These are phyloP conservation scores for Sphaerodactylus townsendi DNA, from an alignment of 2,113 vertebrate species.

Conservation along the genomic window DNA sequence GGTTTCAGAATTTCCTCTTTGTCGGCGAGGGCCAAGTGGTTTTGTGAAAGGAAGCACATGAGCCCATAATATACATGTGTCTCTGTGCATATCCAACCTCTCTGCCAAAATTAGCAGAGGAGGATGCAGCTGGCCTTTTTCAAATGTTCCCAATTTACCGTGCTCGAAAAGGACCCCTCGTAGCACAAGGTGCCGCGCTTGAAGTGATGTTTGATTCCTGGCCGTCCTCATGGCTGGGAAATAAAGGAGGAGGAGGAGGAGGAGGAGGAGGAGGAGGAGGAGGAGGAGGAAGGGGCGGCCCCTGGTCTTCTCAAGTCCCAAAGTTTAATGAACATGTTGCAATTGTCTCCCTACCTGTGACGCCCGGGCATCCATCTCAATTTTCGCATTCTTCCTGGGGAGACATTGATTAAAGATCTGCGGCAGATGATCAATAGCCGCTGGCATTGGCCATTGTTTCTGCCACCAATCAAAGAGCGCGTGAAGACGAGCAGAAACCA, in stretches of 20 bases:
- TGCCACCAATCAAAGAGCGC: slow-evolving; percentile 47
- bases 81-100: no score
- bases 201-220: rapidly evolving
- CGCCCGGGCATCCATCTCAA: slow-evolving; percentile 71
- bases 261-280: background rate
- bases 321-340: slow-evolving; percentile 54
- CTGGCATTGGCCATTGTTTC: slow-evolving; percentile 73
- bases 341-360: slow-evolving; percentile 63
- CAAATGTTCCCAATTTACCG: no score
- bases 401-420: slow-evolving; percentile 75
- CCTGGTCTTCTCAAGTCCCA: slow-evolving; percentile 2
- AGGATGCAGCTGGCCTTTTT: no score
- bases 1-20: no score
- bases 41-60: no score
- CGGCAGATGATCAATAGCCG: slow-evolving; percentile 67
- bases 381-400: slow-evolving; percentile 66
- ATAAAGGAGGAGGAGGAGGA: background rate
- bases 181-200: background rate
- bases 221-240: background rate
- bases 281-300: background rate
- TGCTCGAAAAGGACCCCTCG: no score
- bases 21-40: no score
- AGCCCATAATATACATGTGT: no score
- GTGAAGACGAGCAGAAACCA: slow-evolving; percentile 46
- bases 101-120: no score